Conservation (phyloP, 2,797 vertebrate species). For the Petrocephalus sullivani region DNA sequence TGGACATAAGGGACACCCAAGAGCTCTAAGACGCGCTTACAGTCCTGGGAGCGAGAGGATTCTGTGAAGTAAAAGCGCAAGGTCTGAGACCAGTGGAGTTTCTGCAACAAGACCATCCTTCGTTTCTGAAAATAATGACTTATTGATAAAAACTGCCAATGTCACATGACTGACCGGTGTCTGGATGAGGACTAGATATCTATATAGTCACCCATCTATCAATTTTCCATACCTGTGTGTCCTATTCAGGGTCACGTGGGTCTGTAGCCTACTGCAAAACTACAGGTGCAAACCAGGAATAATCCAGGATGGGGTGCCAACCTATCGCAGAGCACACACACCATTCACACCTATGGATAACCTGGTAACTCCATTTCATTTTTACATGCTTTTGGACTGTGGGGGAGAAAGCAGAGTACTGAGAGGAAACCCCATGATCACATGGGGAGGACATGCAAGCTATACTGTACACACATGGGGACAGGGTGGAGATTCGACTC, state of each 20-base stretch:
- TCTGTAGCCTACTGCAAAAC: background rate
- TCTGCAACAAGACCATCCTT: background rate
- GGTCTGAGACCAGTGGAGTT: background rate
- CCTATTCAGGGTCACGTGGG: background rate
- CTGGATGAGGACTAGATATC: background rate
- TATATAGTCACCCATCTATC: background rate
- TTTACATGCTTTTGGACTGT: background rate
- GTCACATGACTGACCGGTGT: background rate
- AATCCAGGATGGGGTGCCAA: background rate
- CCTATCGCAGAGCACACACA: background rate
- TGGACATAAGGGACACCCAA: conserved; percentile 68
- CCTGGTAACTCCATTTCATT: background rate
- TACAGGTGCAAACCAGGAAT: background rate
- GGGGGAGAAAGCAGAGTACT: background rate
- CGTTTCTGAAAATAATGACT: background rate
- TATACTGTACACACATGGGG: background rate
- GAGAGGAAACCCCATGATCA: background rate
- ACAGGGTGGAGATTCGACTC: background rate
- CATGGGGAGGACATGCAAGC: background rate
- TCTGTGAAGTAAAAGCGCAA: conserved; percentile 37
- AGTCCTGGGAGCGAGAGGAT: conserved; percentile 53
- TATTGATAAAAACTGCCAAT: background rate
- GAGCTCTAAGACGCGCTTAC: conserved; percentile 54
- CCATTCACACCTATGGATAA: background rate
- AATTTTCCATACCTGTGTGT: background rate